phyloP scores from a whole-genome alignment of 2,113 vertebrate species.

The Gracilinanus agilis region DNA sequence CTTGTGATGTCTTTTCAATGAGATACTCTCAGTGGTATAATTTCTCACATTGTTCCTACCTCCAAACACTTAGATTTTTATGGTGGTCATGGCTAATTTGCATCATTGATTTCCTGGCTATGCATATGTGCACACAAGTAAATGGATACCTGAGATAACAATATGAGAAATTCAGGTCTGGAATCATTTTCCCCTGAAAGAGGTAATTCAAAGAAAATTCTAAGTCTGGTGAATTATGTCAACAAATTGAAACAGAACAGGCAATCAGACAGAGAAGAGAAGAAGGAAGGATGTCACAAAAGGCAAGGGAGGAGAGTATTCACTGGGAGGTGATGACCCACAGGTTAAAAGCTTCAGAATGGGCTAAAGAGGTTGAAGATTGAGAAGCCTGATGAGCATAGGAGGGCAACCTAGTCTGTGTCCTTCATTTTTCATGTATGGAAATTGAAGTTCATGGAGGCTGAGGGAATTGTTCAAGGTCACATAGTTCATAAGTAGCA shows the following conservation, averaged over 20 bases:
- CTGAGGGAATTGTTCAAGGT: background rate
- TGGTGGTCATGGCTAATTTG: background rate
- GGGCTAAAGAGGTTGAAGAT: background rate
- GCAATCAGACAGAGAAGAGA: background rate
- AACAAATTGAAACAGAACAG: too few species aligned
- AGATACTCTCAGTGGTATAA: background rate
- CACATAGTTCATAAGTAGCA: background rate
- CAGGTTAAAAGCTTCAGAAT: background rate
- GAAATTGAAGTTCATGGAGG: background rate
- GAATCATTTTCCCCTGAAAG: background rate
- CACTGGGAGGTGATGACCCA: background rate
- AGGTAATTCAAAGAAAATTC: background rate
- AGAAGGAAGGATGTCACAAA: background rate
- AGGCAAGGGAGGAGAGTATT: background rate
- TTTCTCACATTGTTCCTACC: background rate
- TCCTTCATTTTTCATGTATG: background rate
- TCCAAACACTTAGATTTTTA: fast-evolving
- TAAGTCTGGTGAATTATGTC: background rate
- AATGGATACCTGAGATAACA: background rate
- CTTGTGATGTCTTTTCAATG: background rate
- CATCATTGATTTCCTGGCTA: background rate
- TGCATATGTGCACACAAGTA: background rate
- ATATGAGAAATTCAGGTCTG: background rate
- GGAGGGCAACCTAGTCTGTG: background rate
- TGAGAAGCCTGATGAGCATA: background rate